Evolutionary conservation across 1,140 invertebrate genomes (phyloP).

Genomic region (Galendromus occidentalis): DNA sequence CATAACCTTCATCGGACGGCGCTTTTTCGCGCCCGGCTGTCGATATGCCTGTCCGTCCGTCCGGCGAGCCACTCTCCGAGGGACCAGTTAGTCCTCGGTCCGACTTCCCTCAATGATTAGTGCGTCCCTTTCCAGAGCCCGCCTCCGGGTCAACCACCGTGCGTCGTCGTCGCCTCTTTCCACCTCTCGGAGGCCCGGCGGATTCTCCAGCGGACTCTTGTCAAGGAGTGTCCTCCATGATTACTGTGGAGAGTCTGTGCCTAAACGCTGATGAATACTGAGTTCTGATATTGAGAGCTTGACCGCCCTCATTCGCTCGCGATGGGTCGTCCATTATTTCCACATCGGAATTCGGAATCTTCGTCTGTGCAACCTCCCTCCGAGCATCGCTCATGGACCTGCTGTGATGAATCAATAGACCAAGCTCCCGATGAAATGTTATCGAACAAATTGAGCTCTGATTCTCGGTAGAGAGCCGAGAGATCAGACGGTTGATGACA

Average conservation of each 20-base stretch:
- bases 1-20: background rate
- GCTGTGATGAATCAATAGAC: no score
- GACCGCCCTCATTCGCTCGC: no score
- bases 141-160: conserved; percentile 1
- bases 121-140: conserved; percentile 8
- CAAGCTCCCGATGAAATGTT: no score
- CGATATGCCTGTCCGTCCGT: background rate
- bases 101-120: background rate
- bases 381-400: no score
- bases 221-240: background rate
- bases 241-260: background rate
- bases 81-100: background rate
- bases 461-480: no score
- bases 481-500: no score
- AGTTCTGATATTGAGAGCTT: background rate
- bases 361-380: background rate
- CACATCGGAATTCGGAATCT: no score
- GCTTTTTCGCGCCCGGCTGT: no score
- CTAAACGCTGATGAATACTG: background rate
- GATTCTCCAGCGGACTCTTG: no score
- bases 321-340: no score
- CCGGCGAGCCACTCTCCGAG: background rate
- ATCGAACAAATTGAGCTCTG: no score
- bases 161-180: conserved; percentile 1
- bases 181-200: background rate